Base-by-base conservation (phyloP, 2,888 invertebrate species). In the Macropis europaea region DNA sequence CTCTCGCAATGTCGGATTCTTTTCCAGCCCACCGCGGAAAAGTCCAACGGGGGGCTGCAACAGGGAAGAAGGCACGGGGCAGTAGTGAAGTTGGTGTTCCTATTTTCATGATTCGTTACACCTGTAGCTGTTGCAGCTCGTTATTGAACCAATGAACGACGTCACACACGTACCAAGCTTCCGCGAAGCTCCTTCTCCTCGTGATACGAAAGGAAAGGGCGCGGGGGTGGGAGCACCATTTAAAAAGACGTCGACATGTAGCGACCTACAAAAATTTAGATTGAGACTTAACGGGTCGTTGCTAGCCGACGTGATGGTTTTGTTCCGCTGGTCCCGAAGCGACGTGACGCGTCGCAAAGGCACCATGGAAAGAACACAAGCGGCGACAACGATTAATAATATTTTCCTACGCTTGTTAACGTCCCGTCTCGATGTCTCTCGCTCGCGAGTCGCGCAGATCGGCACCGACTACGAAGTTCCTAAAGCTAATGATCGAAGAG, bases 21-120 rank as follows among this genome's bases (percentile, higher is more conserved):
- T 47, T 57, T 68, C 52, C 59, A 56, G 15, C 45, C 13, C 53
- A 32, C 22, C 64, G 40, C 42, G 38, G 34, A n/a, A 28, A 24
- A 42, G 56, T 53, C 68, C 73, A 28, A 38, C 69, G 40, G 56
- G 69, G 72, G 56, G 15, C 73, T 68, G 60, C 76, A 82, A 80
- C 50, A 61, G 73, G 77, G 80, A 82, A 84, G 77, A 87, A 88
- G 87, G 87, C 87, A 87, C 87, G 79, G 78, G 82, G 77, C 79
- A 85, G 78, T 84, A 43, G 48, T 68, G 60, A 48, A 47, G 68
- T 76, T 77, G 70, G 72, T 47, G 30, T 70, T 62, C 66, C 73
- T 67, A 52, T 74, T 42, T 40, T 56, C 34, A 50, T 9, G 36
- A 60, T 67, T 38, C 36, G 34, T 66, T 54, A 43, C 26, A 5